Evolutionary conservation across 2,888 invertebrate species (phyloP).

Genomic region (Scelioninae gen. 1): DNA sequence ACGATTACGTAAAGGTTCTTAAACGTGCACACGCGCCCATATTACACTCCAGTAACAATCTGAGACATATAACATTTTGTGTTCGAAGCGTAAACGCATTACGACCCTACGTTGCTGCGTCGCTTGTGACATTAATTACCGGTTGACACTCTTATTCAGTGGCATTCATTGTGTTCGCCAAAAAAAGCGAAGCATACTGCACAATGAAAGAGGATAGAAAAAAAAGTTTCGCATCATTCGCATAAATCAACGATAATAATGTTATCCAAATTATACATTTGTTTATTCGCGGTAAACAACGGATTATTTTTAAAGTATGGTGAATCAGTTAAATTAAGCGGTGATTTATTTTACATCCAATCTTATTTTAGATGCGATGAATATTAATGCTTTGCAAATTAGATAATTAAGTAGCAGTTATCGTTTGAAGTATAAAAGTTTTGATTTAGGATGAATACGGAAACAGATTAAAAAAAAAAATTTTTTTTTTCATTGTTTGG

Average conservation of each 20-base stretch:
- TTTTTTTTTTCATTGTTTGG: constrained; percentile 12
- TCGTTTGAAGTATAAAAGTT: too few species aligned
- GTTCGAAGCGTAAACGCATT: constrained; percentile 61
- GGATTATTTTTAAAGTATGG: constrained; percentile 39
- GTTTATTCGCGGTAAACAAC: constrained; percentile 22
- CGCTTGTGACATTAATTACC: constrained; percentile 58
- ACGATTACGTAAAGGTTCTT: constrained; percentile 64
- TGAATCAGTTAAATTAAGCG: constrained; percentile 37
- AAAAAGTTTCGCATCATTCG: constrained; percentile 1
- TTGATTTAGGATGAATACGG: too few species aligned
- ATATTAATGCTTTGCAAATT: constrained; percentile 39
- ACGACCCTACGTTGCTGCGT: constrained; percentile 42
- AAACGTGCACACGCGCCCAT: constrained; percentile 58
- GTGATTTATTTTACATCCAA: constrained; percentile 34
- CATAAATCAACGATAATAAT: constrained; percentile 41
- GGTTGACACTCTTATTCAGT: constrained; percentile 55
- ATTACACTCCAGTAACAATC: constrained; percentile 68
- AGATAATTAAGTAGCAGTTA: constrained; percentile 25
- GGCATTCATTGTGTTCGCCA: constrained; percentile 44
- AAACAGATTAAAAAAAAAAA: too few species aligned
- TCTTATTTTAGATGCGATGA: constrained; percentile 37
- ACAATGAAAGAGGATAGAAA: constrained; percentile 8
- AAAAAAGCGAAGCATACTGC: constrained; percentile 40
- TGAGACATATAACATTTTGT: constrained; percentile 59
- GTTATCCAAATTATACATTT: constrained; percentile 39